Evolutionary conservation across 2,888 invertebrate species (phyloP), one percentile per base, ranked within the genome.

Genomic region (Minunthozetes semirufus): DNA sequence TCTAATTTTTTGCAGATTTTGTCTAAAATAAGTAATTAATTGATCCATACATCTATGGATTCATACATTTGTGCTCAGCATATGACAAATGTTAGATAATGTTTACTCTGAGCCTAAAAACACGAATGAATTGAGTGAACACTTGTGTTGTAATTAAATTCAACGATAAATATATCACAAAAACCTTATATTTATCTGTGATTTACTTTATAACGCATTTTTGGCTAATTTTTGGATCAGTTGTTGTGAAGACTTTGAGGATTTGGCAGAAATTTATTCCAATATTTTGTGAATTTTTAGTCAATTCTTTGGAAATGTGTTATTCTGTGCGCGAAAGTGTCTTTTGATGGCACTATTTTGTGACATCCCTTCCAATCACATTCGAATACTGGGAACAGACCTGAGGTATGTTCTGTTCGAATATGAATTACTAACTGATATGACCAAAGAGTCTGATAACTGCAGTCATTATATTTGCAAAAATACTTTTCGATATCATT

Each of bases 391-490:
- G 53, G 19, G n/a, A 5, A 6, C 13, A 27, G 15, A 61, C 13
- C 22, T 22, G 9, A 27, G 61, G 61, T 61, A 61, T 61, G 61
- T 61, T 61, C 5, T 25, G 27, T 27, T 9, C 27, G 61, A 29
- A 61, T 27, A 19, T 56, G 56, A 56, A 56, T 56, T 6, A 56
- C 56, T 22, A 56, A 25, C n/a, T 56, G 56, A 56, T 56, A 56
- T n/a, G 56, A 56, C 56, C 56, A 56, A 3, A 11, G 56, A 22
- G 56, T 56, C 4, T 4, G 5, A 56, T 11, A 56, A 19, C 11
- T 3, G 56, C 56, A 56, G n/a, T 56, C 22, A 56, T 25, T 56
- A 13, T 9, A 56, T 25, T 5, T 56, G 13, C 56, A 56, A 56
- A 56, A 19, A 22, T 56, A 19, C 3, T 56, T 56, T 22, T 19